Evolutionary conservation across 2,113 vertebrate species (phyloP), one percentile per base, ranked within the genome.

Genomic region (Myxocyprinus asiaticus): DNA sequence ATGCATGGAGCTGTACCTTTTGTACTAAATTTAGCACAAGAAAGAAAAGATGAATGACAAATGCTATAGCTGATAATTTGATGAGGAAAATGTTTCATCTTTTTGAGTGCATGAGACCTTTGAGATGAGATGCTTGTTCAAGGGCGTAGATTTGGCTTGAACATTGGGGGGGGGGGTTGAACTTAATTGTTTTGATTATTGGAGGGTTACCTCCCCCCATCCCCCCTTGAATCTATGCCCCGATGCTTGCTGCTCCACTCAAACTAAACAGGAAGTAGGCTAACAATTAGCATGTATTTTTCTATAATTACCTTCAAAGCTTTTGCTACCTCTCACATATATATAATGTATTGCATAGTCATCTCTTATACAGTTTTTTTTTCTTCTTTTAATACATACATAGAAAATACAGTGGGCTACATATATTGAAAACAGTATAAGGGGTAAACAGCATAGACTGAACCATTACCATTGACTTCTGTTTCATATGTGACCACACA

Each of bases 401-500:
- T 5, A 43, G 68, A 43, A 43, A 14, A 43, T 14, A 55, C 11
- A 70, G 47, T 4, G 15, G 45, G 9, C 42, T 62, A 47, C 69
- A 58, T 73, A 73, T 0, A 11, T 47, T 2, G 48, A 22, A 74
- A 74, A 74, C 10, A 2, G 11, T 11, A 14, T 33, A 62, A 22
- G 15, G 12, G 45, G 15, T 5, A 66, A 65, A 55, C 6, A 7
- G 22, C 33, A 4, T 15, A 5, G 9, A 76, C 14, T 64, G 22
- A n/a, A n/a, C 45, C 12, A 74, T 64, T 72, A 71, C 11, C 9
- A 3, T 11, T 45, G 22, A 65, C 61, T 73, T 67, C 12, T 66
- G 11, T 64, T 63, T 11, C 9, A 1, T 50, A 59, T 66, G 48
- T 65, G 58, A 74, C 44, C 62, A 76, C 74, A 66, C 12, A 44